phyloP scores from a whole-genome alignment of 2,888 invertebrate species.

The Phyllotreta cruciferae region DNA sequence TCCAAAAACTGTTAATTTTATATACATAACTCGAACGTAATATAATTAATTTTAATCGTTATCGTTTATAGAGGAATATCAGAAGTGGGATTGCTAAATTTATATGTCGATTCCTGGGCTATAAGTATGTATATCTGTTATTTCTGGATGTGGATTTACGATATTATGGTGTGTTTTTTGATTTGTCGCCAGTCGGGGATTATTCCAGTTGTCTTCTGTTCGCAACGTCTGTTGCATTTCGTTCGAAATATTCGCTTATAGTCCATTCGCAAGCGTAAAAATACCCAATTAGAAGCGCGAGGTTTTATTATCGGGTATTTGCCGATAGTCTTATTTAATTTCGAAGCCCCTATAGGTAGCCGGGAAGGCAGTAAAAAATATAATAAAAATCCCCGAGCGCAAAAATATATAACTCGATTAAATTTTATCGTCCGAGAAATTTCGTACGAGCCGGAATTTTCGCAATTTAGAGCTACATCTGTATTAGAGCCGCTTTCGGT shows the following conservation, averaged over 20 bases:
- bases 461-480: slow-evolving; percentile 23
- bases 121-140: slow-evolving; percentile 15
- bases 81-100: no score
- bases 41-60: no score
- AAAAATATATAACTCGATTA: slow-evolving; percentile 28
- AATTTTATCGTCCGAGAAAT: slow-evolving; percentile 30
- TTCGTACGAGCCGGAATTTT: slow-evolving; percentile 27
- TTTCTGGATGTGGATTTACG: slow-evolving; percentile 27
- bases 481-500: no score
- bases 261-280: neutral
- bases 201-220: slow-evolving; percentile 9
- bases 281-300: neutral
- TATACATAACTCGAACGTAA: no score
- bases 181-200: slow-evolving; percentile 23
- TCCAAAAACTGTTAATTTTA: no score
- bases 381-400: slow-evolving; percentile 7
- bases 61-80: no score
- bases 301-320: neutral
- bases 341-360: no score
- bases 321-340: neutral
- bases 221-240: slow-evolving; percentile 21
- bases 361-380: no score
- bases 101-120: slow-evolving; percentile 4
- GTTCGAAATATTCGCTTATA: slow-evolving; percentile 17
- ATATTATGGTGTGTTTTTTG: slow-evolving; percentile 24